Conservation (phyloP, 1,140 invertebrate species). For the Drosophila malerkotliana region DNA sequence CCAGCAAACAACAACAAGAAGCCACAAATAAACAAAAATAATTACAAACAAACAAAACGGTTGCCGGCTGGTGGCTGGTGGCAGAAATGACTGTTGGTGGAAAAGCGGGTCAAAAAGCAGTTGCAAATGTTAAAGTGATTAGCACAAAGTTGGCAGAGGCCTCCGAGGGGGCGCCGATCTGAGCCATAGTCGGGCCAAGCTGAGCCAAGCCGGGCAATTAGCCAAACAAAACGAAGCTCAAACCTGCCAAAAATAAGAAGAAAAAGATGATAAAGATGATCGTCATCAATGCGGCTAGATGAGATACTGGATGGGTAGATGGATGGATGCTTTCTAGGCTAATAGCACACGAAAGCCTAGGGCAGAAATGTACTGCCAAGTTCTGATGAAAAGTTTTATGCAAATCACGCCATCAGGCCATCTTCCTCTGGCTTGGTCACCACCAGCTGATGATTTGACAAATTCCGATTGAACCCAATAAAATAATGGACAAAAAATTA, state of each 20-base stretch:
- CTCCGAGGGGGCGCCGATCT: constrained; percentile 1
- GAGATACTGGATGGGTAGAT: constrained; percentile 16
- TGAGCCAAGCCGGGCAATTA: constrained; percentile 55
- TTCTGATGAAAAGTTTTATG: constrained; percentile 51
- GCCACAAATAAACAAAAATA: constrained; percentile 51
- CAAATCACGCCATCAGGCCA: constrained; percentile 48
- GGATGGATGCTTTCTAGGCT: constrained; percentile 66
- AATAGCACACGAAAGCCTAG: constrained; percentile 66
- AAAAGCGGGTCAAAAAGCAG: constrained; percentile 79
- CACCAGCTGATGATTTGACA: constrained; percentile 57
- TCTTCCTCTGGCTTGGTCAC: constrained; percentile 1
- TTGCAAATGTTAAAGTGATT: constrained; percentile 78
- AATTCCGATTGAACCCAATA: constrained; percentile 55
- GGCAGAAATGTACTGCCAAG: constrained; percentile 27
- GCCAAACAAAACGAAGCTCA: constrained; percentile 53
- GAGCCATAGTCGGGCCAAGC: constrained; percentile 8
- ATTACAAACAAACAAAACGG: constrained; percentile 59
- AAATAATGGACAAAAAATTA: constrained; percentile 33
- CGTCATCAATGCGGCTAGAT: constrained; percentile 58
- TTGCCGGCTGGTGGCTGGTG: constrained; percentile 25
- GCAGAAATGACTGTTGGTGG: constrained; percentile 18
- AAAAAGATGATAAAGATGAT: constrained; percentile 35
- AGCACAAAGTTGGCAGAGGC: constrained; percentile 54
- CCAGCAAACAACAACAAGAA: constrained; percentile 15
- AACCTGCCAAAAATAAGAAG: constrained; percentile 59